Evolutionary conservation across 2,797 vertebrate genomes (phyloP), one percentile per base, ranked within the genome.

Genomic region (Xiphophorus birchmanni): DNA sequence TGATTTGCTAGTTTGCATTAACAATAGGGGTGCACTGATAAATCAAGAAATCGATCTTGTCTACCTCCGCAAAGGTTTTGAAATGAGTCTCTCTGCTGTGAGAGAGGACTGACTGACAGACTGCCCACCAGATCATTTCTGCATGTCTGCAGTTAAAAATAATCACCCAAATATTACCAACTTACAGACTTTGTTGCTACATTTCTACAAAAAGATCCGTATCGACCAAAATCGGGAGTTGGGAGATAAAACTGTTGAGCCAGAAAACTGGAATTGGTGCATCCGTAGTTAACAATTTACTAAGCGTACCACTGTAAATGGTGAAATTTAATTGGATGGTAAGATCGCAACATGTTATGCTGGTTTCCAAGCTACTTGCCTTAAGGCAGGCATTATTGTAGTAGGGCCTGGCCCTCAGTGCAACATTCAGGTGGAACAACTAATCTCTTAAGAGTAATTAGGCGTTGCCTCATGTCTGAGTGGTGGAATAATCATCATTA

Each of bases 381-480:
- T n/a, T 26, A 10, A 40, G 40, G 45, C 47, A 18, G 42, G 32
- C 13, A 7, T 3, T 29, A 29, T 1, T 29, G 21, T 56, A 23
- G 9, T 50, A 8, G 2, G 48, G 45, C 47, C 11, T 2, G 45
- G 32, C n/a, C 48, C 3, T 1, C 4, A 50, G 67, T 63, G 54
- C n/a, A n/a, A 23, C 23, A 23, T 83, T 80, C 88, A 88, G 88
- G 86, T 81, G 84, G 86, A 83, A 82, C 47, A 47, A 63, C 83
- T 56, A 15, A 44, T 26, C 67, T 44, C 40, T 42, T 40, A 12
- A 40, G 37, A 26, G 3, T 37, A 42, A 26, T 42, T 69, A 69
- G 65, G 37, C 26, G 21, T 69, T 69, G 37, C 65, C 37, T 71
- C 23, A 71, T 8, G 12, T 23, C 40, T 71, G 4, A 71, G 42